Percentiles rank a stretch among this genome's conserved stretches.
Evolutionary conservation across 1,140 invertebrate genomes (phyloP).

Genomic region (Drosophila auraria): DNA sequence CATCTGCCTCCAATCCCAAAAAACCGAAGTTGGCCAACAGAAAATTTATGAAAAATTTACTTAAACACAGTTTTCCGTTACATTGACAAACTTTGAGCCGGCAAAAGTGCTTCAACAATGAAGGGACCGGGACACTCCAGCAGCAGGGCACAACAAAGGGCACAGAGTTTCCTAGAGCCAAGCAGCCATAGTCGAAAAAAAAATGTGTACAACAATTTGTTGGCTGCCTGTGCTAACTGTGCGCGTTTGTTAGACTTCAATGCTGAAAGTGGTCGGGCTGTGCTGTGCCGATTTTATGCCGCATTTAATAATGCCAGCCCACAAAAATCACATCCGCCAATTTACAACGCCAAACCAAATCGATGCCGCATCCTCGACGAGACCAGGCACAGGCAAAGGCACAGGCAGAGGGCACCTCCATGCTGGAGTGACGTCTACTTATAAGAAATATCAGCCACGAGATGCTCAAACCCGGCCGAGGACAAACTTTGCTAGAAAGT

Average conservation of each 20-base stretch:
- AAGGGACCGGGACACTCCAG: conserved; percentile 35
- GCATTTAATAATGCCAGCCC: conserved; percentile 82
- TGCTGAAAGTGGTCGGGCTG: conserved; percentile 38
- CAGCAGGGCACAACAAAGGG: conserved; percentile 62
- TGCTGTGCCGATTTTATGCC: conserved; percentile 71
- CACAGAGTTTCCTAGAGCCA: conserved; percentile 9
- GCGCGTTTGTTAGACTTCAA: conserved; percentile 78
- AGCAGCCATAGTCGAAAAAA: conserved; percentile 36
- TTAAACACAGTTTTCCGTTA: conserved; percentile 82
- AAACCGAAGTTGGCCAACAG: conserved; percentile 30
- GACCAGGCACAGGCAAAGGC: not conserved
- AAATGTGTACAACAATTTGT: conserved; percentile 67
- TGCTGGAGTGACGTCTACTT: conserved; percentile 66
- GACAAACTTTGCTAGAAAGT: conserved; percentile 81
- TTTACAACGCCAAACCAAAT: conserved; percentile 77
- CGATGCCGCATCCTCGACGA: conserved; percentile 57
- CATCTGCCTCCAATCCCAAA: conserved; percentile 1
- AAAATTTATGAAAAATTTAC: conserved; percentile 78
- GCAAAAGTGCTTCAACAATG: conserved; percentile 69
- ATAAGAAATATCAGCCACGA: conserved; percentile 76
- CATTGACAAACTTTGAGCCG: conserved; percentile 76
- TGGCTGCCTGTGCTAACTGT: conserved; percentile 74
- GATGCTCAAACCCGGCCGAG: conserved; percentile 33
- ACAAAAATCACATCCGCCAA: conserved; percentile 82
- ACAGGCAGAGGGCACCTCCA: conserved; percentile 5